Conservation (phyloP, 1,140 invertebrate genomes). For the Drosophila nannoptera region DNA sequence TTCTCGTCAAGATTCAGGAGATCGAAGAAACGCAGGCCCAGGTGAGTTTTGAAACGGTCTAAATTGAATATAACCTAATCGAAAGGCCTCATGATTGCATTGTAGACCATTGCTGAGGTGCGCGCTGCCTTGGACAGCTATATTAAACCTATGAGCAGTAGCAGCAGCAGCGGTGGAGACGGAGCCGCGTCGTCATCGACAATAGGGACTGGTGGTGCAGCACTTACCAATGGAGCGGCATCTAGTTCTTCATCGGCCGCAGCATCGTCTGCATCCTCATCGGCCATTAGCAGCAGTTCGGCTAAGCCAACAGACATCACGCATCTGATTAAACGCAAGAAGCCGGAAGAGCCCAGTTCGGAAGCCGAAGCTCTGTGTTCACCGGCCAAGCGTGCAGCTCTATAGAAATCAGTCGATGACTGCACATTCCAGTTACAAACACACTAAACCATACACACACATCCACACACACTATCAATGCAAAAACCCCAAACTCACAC, state of each 20-base stretch:
- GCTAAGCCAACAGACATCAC: conserved; percentile 77
- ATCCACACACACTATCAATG: conserved; percentile 26
- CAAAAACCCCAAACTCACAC: conserved; percentile 31
- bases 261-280: conserved; percentile 42
- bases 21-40: conserved; percentile 78
- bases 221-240: conserved; percentile 44
- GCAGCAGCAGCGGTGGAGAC: conserved; percentile 18
- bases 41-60: conserved; percentile 12
- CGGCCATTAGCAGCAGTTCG: conserved; percentile 67
- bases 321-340: conserved; percentile 78
- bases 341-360: conserved; percentile 73
- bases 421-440: conserved; percentile 63
- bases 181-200: conserved; percentile 58
- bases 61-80: neutral
- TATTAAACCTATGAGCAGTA: conserved; percentile 66
- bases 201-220: conserved; percentile 7
- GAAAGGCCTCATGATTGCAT: conserved; percentile 13
- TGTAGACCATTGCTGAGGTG: conserved; percentile 72
- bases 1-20: conserved; percentile 76
- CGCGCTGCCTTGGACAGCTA: conserved; percentile 74
- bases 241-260: conserved; percentile 44
- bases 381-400: conserved; percentile 70
- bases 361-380: conserved; percentile 72
- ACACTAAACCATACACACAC: conserved; percentile 25
- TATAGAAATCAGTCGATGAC: conserved; percentile 41